Evolutionary conservation across 2,888 invertebrate species (phyloP).

Genomic region (Chaitophorus viminalis): DNA sequence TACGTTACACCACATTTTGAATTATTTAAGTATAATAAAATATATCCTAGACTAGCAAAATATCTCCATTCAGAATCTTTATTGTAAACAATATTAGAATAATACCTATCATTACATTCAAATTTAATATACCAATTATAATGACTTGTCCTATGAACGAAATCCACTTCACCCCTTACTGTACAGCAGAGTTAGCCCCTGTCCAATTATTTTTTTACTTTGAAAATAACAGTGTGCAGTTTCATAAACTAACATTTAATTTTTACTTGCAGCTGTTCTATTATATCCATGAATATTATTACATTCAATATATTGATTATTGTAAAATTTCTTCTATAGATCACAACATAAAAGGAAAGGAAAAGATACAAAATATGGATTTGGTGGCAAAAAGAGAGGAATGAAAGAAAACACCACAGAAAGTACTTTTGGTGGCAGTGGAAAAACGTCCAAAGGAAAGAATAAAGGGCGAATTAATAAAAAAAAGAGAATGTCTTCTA

Average conservation of each 20-base stretch:
- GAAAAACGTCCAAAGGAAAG: slow-evolving; percentile 32
- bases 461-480: slow-evolving; percentile 48
- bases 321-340: slow-evolving; percentile 21
- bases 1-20: too few species aligned
- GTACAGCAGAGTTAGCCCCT: too few species aligned
- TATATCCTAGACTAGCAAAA: too few species aligned
- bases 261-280: not conserved
- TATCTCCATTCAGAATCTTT: too few species aligned
- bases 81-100: too few species aligned
- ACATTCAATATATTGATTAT: not conserved
- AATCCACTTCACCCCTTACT: too few species aligned
- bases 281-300: not conserved
- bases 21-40: too few species aligned
- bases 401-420: slow-evolving; percentile 86
- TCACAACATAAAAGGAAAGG: slow-evolving; percentile 71
- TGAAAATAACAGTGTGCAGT: too few species aligned
- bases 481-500: slow-evolving; percentile 50
- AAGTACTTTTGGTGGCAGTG: slow-evolving; percentile 74
- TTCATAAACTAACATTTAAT: not conserved
- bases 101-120: too few species aligned
- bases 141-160: too few species aligned
- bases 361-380: slow-evolving; percentile 90
- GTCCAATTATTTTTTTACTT: too few species aligned
- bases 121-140: too few species aligned
- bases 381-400: slow-evolving; percentile 94